These are phyloP conservation scores for Pomacea maculata DNA, from an alignment of 1,140 invertebrate genomes.

Conservation along the genomic window DNA sequence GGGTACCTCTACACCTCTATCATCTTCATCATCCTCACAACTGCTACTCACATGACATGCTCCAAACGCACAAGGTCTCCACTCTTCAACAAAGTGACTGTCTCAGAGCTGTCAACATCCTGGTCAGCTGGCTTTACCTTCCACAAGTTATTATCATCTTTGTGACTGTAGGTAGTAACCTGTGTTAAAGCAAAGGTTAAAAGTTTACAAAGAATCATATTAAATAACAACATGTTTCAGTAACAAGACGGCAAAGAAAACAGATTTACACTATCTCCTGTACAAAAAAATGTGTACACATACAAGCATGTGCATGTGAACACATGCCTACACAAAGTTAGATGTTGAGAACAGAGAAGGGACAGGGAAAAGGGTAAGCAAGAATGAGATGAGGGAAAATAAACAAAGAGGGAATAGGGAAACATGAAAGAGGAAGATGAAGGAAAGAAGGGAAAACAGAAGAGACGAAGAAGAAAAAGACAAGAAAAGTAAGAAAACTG, in stretches of 20 bases:
- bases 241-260: background rate
- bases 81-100: constrained; percentile 72
- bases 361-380: too few relatives aligned
- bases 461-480: too few relatives aligned
- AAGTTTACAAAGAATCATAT: background rate
- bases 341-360: too few relatives aligned
- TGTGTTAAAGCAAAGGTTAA: constrained; percentile 61
- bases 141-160: constrained; percentile 97
- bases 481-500: too few relatives aligned
- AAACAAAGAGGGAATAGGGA: too few relatives aligned
- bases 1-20: too few relatives aligned
- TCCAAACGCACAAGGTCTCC: constrained; percentile 91
- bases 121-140: constrained; percentile 75
- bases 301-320: background rate
- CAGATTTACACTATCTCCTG: background rate
- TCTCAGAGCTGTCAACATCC: constrained; percentile 29
- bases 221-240: background rate
- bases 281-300: background rate
- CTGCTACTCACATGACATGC: constrained; percentile 73
- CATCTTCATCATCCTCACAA: too few relatives aligned
- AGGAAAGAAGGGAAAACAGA: too few relatives aligned
- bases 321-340: background rate
- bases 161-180: constrained; percentile 97
- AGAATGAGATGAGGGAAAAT: too few relatives aligned
- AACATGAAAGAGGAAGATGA: too few relatives aligned